Evolutionary conservation across 2,113 vertebrate species (phyloP).

Genomic region (Chunga burmeisteri): DNA sequence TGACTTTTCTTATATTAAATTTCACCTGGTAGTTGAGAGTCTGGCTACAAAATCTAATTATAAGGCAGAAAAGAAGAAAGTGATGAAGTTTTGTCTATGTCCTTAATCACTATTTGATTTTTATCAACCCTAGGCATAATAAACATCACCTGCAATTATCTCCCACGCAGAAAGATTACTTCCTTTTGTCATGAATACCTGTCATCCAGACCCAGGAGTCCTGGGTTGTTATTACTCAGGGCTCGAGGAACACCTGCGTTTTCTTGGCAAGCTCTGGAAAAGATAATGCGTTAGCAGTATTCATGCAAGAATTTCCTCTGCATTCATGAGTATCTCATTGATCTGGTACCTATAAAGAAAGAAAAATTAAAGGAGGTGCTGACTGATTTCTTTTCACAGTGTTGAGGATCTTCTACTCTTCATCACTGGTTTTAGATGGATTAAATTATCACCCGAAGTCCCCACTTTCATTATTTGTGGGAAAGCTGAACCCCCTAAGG

Average conservation of each 20-base stretch:
- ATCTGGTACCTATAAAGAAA: not conserved
- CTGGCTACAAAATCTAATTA: conserved; percentile 24
- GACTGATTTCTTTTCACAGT: not conserved
- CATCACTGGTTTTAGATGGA: not conserved
- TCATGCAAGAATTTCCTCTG: conserved; percentile 14
- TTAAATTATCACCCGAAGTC: not conserved
- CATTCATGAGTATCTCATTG: not conserved
- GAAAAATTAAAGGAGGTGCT: not conserved
- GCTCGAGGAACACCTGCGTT: conserved; percentile 26
- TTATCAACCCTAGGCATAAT: conserved; percentile 14
- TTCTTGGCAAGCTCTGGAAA: conserved; percentile 22
- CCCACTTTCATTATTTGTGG: not conserved
- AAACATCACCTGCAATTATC: conserved; percentile 26
- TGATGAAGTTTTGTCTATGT: not conserved
- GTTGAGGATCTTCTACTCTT: not conserved
- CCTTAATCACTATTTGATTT: conserved; percentile 39
- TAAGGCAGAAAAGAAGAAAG: conserved; percentile 22
- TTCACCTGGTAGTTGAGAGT: not conserved
- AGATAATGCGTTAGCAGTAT: not conserved
- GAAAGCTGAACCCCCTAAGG: not conserved
- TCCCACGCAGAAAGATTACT: not conserved
- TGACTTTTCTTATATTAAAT: conserved; percentile 15
- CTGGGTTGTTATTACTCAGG: not conserved
- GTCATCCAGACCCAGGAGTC: not conserved
- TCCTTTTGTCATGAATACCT: conserved; percentile 26